These are phyloP conservation scores for Chaetodon auriga DNA, from an alignment of 2,113 vertebrate genomes.

Conservation along the genomic window DNA sequence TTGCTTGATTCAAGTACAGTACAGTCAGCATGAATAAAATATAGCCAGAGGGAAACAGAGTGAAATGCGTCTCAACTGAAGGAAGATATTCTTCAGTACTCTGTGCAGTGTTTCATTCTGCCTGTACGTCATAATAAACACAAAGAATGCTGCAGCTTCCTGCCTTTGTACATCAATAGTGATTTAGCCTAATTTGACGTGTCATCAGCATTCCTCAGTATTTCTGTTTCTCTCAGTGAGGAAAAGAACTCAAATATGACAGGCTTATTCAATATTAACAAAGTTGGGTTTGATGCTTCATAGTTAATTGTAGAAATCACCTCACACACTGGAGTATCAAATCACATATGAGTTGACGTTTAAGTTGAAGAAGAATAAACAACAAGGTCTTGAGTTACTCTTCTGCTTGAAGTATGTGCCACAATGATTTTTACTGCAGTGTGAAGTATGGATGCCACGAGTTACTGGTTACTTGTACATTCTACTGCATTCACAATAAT, in stretches of 20 bases:
- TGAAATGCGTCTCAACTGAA: neutral
- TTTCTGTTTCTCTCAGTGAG: slow-evolving; percentile 12
- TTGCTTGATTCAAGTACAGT: slow-evolving; percentile 45
- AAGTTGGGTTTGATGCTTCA: neutral
- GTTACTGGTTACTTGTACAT: neutral
- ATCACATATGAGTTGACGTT: neutral
- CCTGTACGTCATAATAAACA: slow-evolving; percentile 6
- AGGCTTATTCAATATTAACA: slow-evolving; percentile 4
- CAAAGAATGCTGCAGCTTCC: neutral
- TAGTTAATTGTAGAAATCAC: neutral
- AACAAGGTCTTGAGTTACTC: neutral
- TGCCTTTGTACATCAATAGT: neutral
- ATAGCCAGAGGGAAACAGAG: neutral
- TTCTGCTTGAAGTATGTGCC: neutral
- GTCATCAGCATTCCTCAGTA: slow-evolving; percentile 17
- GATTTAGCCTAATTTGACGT: slow-evolving; percentile 1
- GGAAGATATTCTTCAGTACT: neutral
- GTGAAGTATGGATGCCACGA: neutral
- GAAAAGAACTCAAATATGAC: slow-evolving; percentile 15
- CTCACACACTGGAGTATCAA: neutral
- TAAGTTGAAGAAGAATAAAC: neutral
- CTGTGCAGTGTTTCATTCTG: neutral
- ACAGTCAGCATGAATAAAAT: slow-evolving; percentile 40
- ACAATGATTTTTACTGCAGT: neutral
- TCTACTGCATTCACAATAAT: neutral